Evolutionary conservation across 2,888 invertebrate species (phyloP).

Genomic region (Drosophila buzzatii): DNA sequence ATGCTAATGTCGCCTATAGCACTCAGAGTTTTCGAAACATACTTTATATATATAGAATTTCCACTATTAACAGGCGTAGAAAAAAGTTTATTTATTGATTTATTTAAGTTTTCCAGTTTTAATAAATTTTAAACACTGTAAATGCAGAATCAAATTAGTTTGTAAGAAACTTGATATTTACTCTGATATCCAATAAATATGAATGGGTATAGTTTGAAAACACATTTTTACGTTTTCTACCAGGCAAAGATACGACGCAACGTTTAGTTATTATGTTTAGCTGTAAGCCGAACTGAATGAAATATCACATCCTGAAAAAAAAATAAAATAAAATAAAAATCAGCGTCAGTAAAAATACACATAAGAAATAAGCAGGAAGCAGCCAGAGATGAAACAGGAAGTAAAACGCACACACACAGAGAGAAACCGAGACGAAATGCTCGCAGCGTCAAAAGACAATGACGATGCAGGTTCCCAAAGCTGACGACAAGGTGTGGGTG

Average conservation of each 20-base stretch:
- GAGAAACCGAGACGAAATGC: constrained; percentile 45
- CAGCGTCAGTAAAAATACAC: constrained; percentile 72
- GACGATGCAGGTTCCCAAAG: constrained; percentile 58
- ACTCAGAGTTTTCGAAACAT: constrained; percentile 14
- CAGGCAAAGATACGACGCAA: constrained; percentile 4
- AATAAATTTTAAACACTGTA: not conserved
- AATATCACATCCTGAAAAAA: constrained; percentile 73
- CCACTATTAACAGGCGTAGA: constrained; percentile 5
- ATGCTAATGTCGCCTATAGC: constrained; percentile 1
- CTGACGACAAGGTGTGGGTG: constrained; percentile 20
- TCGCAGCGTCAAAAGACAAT: constrained; percentile 71
- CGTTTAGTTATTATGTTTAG: constrained; percentile 50
- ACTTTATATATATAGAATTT: constrained; percentile 28
- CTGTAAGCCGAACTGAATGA: constrained; percentile 65
- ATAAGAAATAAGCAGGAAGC: constrained; percentile 71
- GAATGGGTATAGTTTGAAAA: constrained; percentile 47
- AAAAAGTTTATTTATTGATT: not conserved
- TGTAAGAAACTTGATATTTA: not conserved
- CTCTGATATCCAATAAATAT: not conserved
- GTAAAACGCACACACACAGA: constrained; percentile 31
- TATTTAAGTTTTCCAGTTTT: not conserved
- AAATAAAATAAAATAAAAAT: constrained; percentile 56
- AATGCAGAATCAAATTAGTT: not conserved
- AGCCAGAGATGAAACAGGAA: constrained; percentile 70
- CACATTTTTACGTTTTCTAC: constrained; percentile 27